A percentile compares a stretch with the other conserved stretches of the same genome.
These are phyloP conservation scores for Parapsyche elsis DNA, from an alignment of 1,140 invertebrate genomes.

Conservation along the genomic window DNA sequence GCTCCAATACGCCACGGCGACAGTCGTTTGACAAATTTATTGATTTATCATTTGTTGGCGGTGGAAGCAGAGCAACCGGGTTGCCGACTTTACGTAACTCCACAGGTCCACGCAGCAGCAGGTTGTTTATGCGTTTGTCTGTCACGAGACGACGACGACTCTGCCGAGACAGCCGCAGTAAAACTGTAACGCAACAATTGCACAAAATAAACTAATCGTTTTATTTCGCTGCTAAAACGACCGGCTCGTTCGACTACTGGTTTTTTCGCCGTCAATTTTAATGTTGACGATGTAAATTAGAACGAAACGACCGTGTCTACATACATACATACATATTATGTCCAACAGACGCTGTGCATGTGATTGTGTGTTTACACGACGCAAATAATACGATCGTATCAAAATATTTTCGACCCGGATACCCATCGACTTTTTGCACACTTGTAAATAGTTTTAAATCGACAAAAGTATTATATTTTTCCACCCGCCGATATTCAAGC, in stretches of 20 bases:
- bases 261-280: too few species aligned
- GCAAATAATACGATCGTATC: too few species aligned
- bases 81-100: neutral
- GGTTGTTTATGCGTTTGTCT: constrained; percentile 21
- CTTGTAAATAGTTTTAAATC: too few species aligned
- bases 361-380: too few species aligned
- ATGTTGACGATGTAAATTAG: too few species aligned
- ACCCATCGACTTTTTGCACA: too few species aligned
- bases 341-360: too few species aligned
- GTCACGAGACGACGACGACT: neutral
- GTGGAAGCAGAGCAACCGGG: constrained; percentile 37
- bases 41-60: constrained; percentile 48
- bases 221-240: neutral
- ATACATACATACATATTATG: too few species aligned
- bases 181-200: constrained; percentile 30
- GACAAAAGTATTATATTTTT: too few species aligned
- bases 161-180: neutral
- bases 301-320: too few species aligned
- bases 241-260: neutral
- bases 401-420: too few species aligned
- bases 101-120: neutral
- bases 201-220: constrained; percentile 25
- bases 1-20: constrained; percentile 36
- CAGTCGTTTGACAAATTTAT: constrained; percentile 53
- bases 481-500: too few species aligned